Base-by-base conservation (phyloP, 2,113 vertebrate genomes). In the Psephotus haematonotus region DNA sequence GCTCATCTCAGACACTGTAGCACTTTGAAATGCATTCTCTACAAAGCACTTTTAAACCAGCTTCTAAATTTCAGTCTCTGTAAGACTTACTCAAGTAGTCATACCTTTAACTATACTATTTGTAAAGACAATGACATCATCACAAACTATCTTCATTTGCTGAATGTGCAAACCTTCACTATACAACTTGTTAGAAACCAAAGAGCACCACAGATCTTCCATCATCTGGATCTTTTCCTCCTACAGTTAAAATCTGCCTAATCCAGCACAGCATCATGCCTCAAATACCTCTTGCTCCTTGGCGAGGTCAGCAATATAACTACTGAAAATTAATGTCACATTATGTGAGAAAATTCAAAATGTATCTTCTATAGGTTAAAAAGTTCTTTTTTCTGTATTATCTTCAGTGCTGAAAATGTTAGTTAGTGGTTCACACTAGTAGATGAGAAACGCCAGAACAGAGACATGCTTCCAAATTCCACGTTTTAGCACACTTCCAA, bases 261-360 rank as follows among this genome's bases (percentile, higher is more conserved):
- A 95, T 91, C 76, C 88, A 93, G 93, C 88, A 97, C 1, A 95
- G 81, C 74, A 86, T 96, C 83, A 62, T 94, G 35, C 52, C 93
- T 97, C 92, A 96, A 81, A 76, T 70, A 82, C 1, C 41, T 53
- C 23, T 47, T 49, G 35, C 7, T 59, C 37, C 47, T 72, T 69
- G 25, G n/a, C 8, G 15, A 69, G n/a, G 47, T 74, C 27, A 82
- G 43, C 4, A 17, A 77, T 80, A 39, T n/a, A 71, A 76, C 37
- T 47, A 17, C 62, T 6, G 23, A 68, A 94, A 81, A 70, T 24
- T 18, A n/a, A 43, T 20, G 62, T 41, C n/a, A 71, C 17, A 70
- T 43, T 31, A 25, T 12, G 18, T 39, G 33, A 70, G 35, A 78
- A 74, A 57, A 53, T 15, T 59, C 15, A 71, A 71, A 55, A 60